Percentiles rank a stretch among this genome's conserved stretches.
These are phyloP conservation scores for Lydus trimaculatus DNA, from an alignment of 2,888 invertebrate genomes.

Conservation along the genomic window DNA sequence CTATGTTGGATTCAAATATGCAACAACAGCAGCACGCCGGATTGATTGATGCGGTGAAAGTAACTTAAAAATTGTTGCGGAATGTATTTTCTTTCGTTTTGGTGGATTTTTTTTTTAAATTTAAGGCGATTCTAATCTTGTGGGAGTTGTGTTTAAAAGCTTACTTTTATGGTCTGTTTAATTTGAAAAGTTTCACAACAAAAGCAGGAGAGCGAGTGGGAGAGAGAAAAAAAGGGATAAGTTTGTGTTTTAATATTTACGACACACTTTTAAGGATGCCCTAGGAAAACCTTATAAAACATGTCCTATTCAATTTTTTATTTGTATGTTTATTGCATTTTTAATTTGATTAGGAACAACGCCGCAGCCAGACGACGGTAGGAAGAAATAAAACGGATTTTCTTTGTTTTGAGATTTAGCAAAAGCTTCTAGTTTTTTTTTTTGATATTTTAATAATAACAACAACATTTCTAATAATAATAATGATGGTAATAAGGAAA, in stretches of 20 bases:
- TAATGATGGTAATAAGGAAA: not conserved
- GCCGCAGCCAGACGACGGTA: no score
- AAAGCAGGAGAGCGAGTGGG: no score
- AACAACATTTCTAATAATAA: not conserved
- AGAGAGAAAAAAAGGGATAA: not conserved
- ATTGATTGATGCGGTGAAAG: slow-evolving; percentile 46
- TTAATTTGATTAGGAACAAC: not conserved
- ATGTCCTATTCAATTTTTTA: not conserved
- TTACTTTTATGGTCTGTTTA: slow-evolving; percentile 47
- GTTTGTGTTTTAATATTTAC: slow-evolving; percentile 20
- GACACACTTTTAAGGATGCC: slow-evolving; percentile 14
- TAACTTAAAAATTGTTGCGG: slow-evolving; percentile 45
- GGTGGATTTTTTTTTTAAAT: slow-evolving; percentile 27
- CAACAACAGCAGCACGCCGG: no score
- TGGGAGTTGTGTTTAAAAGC: slow-evolving; percentile 55
- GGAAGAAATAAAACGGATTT: no score
- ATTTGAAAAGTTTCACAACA: slow-evolving; percentile 22
- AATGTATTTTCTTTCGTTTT: slow-evolving; percentile 35
- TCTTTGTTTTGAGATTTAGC: no score
- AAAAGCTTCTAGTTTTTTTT: not conserved
- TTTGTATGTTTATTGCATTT: not conserved
- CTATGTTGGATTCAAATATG: slow-evolving; percentile 41
- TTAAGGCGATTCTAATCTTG: slow-evolving; percentile 56
- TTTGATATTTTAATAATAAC: not conserved
- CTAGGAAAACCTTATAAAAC: not conserved